Base-by-base conservation (phyloP, 2,113 vertebrate genomes). In the Xerus inauris region DNA sequence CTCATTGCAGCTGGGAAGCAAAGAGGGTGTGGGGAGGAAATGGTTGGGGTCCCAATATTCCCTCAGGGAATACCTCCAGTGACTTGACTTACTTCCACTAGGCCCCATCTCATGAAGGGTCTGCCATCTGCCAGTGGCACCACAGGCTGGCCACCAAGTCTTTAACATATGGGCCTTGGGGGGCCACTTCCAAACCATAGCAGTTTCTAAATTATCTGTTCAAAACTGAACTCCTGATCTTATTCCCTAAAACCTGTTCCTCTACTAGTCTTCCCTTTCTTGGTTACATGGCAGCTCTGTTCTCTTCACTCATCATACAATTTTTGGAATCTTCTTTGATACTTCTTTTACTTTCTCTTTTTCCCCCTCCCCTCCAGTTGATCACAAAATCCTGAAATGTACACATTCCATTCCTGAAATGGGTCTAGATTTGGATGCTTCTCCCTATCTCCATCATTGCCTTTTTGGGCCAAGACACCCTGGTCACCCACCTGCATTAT, bases 331-430 rank as follows among this genome's bases (percentile, higher is more conserved):
- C 62, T 47, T 82, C 14, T 2, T 42, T 30, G 5, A 2, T 62
- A 32, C 24, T 35, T 24, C 16, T 62, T 35, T 62, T 35, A 17
- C 16, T 62, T 35, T 59, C 32, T 40, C 8, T 20, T 13, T 30
- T 62, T 19, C 22, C 0, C 0, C 0, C 54, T 35, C 30, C 32
- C n/a, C 45, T 71, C 45, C 40, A 28, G 0, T 35, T 90, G 49
- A 45, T 54, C 73, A 51, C 26, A 54, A 26, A 84, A n/a, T n/a
- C n/a, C n/a, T n/a, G n/a, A n/a, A n/a, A n/a, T n/a, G n/a, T n/a
- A n/a, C n/a, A n/a, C n/a, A n/a, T n/a, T n/a, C n/a, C n/a, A n/a
- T n/a, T 42, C 13, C 75, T 72, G 45, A 35, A 11, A 12, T 30
- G 20, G 12, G 24, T 30, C 10, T 32, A 62, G 30, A 89, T 0